Evolutionary conservation across 2,113 vertebrate genomes (phyloP).

Genomic region (Halcyon malimbica): DNA sequence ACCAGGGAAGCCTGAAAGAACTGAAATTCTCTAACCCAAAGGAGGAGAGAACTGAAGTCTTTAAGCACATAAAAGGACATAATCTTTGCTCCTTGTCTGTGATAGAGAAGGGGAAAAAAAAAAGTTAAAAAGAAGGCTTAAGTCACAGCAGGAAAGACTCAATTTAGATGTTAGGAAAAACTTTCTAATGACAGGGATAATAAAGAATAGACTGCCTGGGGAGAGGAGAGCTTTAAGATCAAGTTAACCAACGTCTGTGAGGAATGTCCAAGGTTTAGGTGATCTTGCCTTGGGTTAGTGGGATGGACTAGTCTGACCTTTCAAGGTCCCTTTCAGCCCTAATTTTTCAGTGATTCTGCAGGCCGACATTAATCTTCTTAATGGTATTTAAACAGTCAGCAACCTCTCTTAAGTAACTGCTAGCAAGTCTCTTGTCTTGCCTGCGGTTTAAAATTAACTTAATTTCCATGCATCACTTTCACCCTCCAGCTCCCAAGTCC

Average conservation of each 20-base stretch:
- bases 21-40: neutral
- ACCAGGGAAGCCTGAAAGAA: neutral
- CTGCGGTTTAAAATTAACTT: conserved; percentile 58
- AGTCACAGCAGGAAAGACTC: conserved; percentile 64
- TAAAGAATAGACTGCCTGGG: conserved; percentile 65
- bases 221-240: conserved; percentile 56
- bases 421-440: conserved; percentile 68
- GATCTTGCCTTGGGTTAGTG: conserved; percentile 41
- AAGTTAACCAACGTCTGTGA: conserved; percentile 65
- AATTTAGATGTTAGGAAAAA: conserved; percentile 67
- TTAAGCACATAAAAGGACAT: conserved; percentile 43
- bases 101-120: neutral
- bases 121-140: conserved; percentile 6
- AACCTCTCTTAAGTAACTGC: conserved; percentile 73
- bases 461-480: conserved; percentile 65
- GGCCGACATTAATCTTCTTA: conserved; percentile 68
- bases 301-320: conserved; percentile 55
- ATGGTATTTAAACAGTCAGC: conserved; percentile 70
- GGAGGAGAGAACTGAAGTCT: conserved; percentile 23
- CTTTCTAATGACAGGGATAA: conserved; percentile 63
- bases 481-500: conserved; percentile 44
- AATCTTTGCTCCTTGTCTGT: conserved; percentile 14
- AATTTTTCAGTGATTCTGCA: conserved; percentile 63
- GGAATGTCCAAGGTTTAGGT: conserved; percentile 48
- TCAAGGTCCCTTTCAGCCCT: conserved; percentile 57